Evolutionary conservation across 2,888 invertebrate genomes (phyloP).

Genomic region (Byasa hedistus): DNA sequence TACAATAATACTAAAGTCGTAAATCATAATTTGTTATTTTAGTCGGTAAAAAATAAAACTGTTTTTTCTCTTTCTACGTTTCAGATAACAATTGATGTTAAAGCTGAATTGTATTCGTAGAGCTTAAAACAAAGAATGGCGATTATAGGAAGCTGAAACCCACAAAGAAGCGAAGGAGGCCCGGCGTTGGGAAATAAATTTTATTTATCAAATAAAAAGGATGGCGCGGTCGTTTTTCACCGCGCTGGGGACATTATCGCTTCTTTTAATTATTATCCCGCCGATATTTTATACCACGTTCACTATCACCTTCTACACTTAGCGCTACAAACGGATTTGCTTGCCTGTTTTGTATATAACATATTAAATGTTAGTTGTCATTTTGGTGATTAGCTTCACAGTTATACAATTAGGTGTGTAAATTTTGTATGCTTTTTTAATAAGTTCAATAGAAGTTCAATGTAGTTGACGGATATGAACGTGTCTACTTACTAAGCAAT

Average conservation of each 20-base stretch:
- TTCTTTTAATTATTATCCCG: slow-evolving; percentile 79
- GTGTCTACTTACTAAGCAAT: too few species aligned
- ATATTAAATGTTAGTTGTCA: not conserved
- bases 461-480: too few species aligned
- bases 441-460: not conserved
- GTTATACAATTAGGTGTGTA: not conserved
- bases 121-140: slow-evolving; percentile 48
- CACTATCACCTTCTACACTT: slow-evolving; percentile 33
- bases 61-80: not conserved
- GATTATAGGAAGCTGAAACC: slow-evolving; percentile 58
- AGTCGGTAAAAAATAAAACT: not conserved
- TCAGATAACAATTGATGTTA: not conserved
- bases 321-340: slow-evolving; percentile 6
- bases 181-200: slow-evolving; percentile 71
- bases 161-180: slow-evolving; percentile 56
- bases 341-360: not conserved
- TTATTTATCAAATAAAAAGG: slow-evolving; percentile 81
- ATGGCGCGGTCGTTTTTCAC: slow-evolving; percentile 78
- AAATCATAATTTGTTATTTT: not conserved
- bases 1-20: too few species aligned
- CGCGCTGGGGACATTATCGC: slow-evolving; percentile 76
- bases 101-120: slow-evolving; percentile 15
- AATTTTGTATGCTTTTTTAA: not conserved
- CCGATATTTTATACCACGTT: slow-evolving; percentile 70
- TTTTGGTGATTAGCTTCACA: not conserved